Evolutionary conservation across 1,140 invertebrate species (phyloP).

Genomic region (Zophobas atratus): DNA sequence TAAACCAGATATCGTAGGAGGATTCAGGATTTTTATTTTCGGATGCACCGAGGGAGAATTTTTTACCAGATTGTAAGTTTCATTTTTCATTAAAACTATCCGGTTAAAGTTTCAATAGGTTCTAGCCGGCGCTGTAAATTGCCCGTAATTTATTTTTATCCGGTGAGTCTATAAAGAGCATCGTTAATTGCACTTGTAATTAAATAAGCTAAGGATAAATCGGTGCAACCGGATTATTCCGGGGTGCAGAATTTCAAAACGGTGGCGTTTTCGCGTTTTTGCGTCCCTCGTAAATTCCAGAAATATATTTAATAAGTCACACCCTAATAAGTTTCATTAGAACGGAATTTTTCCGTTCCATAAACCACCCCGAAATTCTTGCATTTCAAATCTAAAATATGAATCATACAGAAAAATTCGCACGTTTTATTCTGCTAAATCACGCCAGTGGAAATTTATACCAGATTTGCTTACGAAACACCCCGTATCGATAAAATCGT

Average conservation of each 20-base stretch:
- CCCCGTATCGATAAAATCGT: background rate
- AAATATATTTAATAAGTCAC: conserved; percentile 1
- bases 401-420: background rate
- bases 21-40: background rate
- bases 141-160: background rate
- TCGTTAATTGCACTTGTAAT: too few relatives aligned
- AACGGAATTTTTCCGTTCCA: background rate
- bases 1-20: background rate
- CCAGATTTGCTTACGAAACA: background rate
- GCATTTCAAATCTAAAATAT: background rate
- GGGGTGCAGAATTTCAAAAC: background rate
- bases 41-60: background rate
- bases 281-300: background rate
- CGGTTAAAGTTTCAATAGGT: background rate
- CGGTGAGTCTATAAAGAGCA: too few relatives aligned
- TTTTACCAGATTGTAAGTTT: background rate
- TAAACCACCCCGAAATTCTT: conserved; percentile 1
- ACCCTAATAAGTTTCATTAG: background rate
- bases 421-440: conserved; percentile 1
- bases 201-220: too few relatives aligned
- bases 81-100: conserved; percentile 15
- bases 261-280: too few relatives aligned
- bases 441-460: conserved; percentile 6
- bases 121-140: conserved; percentile 4
- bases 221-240: too few relatives aligned